Conservation (phyloP, 2,888 invertebrate genomes). For the Nematopogon swammerdamellus region DNA sequence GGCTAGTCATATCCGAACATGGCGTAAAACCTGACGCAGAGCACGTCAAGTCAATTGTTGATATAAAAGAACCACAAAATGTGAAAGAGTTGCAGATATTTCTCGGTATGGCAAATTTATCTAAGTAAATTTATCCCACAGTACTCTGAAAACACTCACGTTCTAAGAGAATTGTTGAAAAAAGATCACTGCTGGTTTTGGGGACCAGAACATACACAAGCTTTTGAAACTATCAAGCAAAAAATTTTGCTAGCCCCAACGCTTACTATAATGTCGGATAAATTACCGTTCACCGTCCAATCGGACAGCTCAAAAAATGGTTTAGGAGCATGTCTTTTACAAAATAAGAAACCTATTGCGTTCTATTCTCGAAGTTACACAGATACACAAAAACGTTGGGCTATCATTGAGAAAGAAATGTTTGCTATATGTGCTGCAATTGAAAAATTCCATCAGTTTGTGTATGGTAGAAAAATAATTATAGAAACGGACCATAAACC, state of each 20-base stretch:
- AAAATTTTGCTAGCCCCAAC: conserved; percentile 1
- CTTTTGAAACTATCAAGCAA: not conserved
- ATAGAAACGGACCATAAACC: conserved; percentile 14
- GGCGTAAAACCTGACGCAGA: conserved; percentile 10
- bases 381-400: conserved; percentile 14
- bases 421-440: conserved; percentile 10
- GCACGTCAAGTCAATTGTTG: conserved; percentile 4
- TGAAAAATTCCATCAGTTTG: conserved; percentile 13
- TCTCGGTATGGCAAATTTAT: conserved; percentile 17
- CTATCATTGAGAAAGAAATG: conserved; percentile 14
- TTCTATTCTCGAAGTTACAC: conserved; percentile 17
- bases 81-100: conserved; percentile 16
- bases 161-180: not conserved
- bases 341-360: conserved; percentile 10
- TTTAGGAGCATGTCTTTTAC: conserved; percentile 11
- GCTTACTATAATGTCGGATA: conserved; percentile 1
- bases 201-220: not conserved
- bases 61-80: conserved; percentile 12
- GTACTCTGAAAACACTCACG: conserved; percentile 11
- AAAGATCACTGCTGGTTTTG: conserved; percentile 4
- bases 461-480: conserved; percentile 11
- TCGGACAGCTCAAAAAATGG: conserved; percentile 13
- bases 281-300: conserved; percentile 3
- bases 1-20: conserved; percentile 12
- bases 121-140: conserved; percentile 12